Conservation (phyloP, 2,888 invertebrate genomes). For the Diachrysia chrysitis region DNA sequence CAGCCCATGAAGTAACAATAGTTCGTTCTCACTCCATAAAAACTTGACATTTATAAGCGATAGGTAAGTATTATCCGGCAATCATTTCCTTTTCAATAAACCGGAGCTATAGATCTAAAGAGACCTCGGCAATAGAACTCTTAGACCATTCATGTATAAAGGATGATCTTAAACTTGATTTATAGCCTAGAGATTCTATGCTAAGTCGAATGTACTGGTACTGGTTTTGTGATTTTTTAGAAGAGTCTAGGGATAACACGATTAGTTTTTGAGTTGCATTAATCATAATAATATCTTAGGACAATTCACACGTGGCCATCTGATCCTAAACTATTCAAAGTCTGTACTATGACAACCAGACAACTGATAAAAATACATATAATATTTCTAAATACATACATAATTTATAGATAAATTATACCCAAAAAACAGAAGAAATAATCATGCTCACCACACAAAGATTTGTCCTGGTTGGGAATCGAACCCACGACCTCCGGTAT, state of each 20-base stretch:
- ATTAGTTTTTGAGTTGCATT: no score
- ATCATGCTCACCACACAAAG: no score
- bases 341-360: no score
- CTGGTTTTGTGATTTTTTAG: background rate
- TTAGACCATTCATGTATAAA: background rate
- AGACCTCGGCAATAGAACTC: background rate
- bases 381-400: no score
- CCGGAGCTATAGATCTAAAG: background rate
- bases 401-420: no score
- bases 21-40: conserved; percentile 1
- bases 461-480: no score
- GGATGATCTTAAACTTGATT: conserved; percentile 7
- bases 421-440: no score
- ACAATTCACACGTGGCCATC: no score
- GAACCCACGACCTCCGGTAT: no score
- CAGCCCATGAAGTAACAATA: background rate
- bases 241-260: background rate
- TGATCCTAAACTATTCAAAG: no score
- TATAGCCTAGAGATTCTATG: background rate
- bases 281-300: no score
- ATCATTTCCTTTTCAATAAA: conserved; percentile 5
- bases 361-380: no score
- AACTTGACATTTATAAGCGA: background rate
- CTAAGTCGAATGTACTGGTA: background rate
- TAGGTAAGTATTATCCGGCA: background rate